Evolutionary conservation across 2,888 invertebrate species (phyloP).

Genomic region (Athetis lepigone): DNA sequence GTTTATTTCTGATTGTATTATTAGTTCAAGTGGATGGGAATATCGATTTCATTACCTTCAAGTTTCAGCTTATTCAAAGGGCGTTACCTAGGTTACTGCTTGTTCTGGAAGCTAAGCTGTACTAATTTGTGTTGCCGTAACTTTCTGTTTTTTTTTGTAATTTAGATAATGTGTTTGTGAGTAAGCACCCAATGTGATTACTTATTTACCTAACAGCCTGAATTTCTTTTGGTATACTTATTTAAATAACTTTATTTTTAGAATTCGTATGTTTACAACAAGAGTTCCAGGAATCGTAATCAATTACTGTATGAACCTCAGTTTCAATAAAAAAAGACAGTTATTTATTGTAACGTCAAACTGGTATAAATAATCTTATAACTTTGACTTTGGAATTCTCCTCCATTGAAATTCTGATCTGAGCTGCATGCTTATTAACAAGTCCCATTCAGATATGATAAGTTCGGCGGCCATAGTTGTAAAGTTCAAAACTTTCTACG

Average conservation of each 20-base stretch:
- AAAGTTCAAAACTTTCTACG: constrained; percentile 59
- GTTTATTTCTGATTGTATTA: constrained; percentile 49
- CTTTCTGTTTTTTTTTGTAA: neutral
- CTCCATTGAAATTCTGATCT: constrained; percentile 31
- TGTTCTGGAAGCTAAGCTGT: neutral
- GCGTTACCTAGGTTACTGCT: neutral
- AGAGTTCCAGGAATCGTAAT: neutral
- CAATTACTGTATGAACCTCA: too few species aligned
- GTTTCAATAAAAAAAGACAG: too few species aligned
- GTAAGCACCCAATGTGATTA: neutral
- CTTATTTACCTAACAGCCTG: neutral
- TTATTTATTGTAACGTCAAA: neutral
- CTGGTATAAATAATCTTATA: constrained; percentile 13
- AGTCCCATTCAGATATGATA: constrained; percentile 38
- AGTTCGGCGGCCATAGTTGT: constrained; percentile 40
- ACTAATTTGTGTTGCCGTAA: neutral
- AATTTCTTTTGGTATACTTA: neutral
- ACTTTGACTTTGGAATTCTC: constrained; percentile 17
- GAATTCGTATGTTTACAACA: neutral
- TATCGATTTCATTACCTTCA: constrained; percentile 30
- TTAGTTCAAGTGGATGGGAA: constrained; percentile 33
- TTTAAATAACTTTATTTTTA: neutral
- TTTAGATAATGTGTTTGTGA: neutral
- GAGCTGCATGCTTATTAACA: constrained; percentile 43
- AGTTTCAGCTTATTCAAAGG: constrained; percentile 3